Conservation (phyloP, 2,797 vertebrate species). For the Sebastes miniatus region DNA sequence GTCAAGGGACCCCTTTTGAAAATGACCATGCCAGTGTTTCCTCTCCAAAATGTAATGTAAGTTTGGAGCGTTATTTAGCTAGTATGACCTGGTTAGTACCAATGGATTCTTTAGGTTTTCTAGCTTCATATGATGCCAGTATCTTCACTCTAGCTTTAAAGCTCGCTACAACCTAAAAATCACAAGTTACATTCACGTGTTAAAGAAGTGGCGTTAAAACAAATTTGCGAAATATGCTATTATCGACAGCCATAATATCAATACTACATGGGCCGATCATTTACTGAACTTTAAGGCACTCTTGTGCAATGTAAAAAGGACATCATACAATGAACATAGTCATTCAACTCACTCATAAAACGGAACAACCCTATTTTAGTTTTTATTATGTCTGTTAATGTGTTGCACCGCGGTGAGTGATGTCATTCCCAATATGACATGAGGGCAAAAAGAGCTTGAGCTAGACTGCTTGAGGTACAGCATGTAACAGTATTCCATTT, state of each 20-base stretch:
- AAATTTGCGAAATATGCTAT: no score
- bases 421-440: not conserved
- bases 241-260: not conserved
- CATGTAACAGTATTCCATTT: not conserved
- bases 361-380: conserved; percentile 23
- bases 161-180: no score
- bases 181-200: no score
- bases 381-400: conserved; percentile 16
- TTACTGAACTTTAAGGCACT: not conserved
- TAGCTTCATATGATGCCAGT: no score
- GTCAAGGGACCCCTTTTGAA: no score
- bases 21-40: no score
- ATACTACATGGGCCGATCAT: not conserved
- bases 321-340: not conserved
- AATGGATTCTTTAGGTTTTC: no score
- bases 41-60: fast-evolving
- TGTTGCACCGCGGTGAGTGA: not conserved
- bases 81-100: no score
- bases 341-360: conserved; percentile 22
- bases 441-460: not conserved
- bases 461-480: not conserved
- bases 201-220: no score
- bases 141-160: no score
- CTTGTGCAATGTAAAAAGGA: not conserved
- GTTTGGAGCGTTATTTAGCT: no score